A percentile compares a stretch with the other conserved stretches of the same genome.
Conservation (phyloP, 2,888 invertebrate species). For the Tinea trinotella region DNA sequence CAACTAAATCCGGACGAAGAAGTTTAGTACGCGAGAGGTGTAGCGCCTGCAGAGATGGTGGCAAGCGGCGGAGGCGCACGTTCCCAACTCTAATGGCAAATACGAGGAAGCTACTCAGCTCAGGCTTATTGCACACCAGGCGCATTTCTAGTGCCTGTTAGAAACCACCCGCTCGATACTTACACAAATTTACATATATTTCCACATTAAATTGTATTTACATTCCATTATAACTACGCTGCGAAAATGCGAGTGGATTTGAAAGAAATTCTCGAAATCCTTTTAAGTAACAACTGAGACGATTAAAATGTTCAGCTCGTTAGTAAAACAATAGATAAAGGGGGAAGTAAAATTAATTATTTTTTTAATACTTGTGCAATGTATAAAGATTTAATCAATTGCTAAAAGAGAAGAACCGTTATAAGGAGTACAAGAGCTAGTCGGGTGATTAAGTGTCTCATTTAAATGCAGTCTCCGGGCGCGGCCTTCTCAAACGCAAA, state of each 20-base stretch:
- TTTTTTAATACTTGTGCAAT: constrained; percentile 20
- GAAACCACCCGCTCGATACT: not conserved
- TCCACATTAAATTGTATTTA: not conserved
- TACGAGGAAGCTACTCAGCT: constrained; percentile 34
- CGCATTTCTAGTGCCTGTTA: not conserved
- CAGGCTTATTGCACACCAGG: constrained; percentile 12
- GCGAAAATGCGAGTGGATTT: not conserved
- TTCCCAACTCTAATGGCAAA: constrained; percentile 59
- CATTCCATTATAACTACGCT: not conserved
- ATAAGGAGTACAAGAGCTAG: constrained; percentile 56
- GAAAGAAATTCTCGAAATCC: too few relatives aligned
- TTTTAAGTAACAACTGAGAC: too few relatives aligned
- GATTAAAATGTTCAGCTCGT: constrained; percentile 3
- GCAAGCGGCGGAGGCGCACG: constrained; percentile 43
- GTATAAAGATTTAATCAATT: constrained; percentile 41
- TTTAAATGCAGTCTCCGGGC: constrained; percentile 69
- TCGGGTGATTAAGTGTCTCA: constrained; percentile 71
- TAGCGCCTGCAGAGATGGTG: constrained; percentile 22
- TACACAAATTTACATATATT: not conserved
- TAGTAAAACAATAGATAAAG: constrained; percentile 20
- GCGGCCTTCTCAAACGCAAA: constrained; percentile 66
- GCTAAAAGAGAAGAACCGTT: constrained; percentile 54
- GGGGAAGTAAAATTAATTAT: constrained; percentile 22
- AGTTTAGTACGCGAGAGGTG: constrained; percentile 12
- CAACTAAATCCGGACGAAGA: constrained; percentile 12